Base-by-base conservation (phyloP, 2,113 vertebrate genomes). In the Apistogramma diplotaenia region DNA sequence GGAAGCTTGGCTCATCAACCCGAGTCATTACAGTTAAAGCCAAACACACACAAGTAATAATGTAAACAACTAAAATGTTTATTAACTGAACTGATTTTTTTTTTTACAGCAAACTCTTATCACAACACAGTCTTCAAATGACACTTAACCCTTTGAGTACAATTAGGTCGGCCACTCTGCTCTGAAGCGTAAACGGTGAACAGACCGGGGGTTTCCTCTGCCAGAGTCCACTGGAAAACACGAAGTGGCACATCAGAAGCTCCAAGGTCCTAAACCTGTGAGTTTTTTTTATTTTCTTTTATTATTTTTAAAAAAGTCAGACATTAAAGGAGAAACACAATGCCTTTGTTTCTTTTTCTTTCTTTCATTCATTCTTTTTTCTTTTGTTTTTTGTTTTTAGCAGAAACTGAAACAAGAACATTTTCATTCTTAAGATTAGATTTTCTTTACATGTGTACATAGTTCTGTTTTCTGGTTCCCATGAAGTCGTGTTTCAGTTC, bases 1-100 rank as follows among this genome's bases (percentile, higher is more conserved):
- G 7, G 5, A 78, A 46, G n/a, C 6, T 16, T 3, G 11, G 12
- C 61, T 55, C 16, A 11, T n/a, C 43, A n/a, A 53, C 15, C 25
- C 10, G 10, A 10, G 54, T 43, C 40, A n/a, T 37, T 27, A 53
- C 70, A 78, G 25, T 31, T 76, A 8, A 81, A 85, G 57, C 12
- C 16, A 82, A 85, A 65, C 23, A 78, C 21, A 54, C 56, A 78
- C 74, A 86, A 75, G 56, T 59, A 82, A 83, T 92, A 92, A 91
- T 91, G 85, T 92, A 92, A 93, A 92, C 93, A 94, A 94, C 89
- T 92, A 83, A 94, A 94, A 90, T 92, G 91, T 93, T 94, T 94
- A 94, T 94, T 94, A 93, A 93, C 84, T 8, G 79, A 93, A 89
- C 62, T 70, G 87, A 55, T 73, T 58, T 40, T 78, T 67, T 37